These are phyloP conservation scores for Coelopa pilipes DNA, from an alignment of 2,888 invertebrate species.

Conservation along the genomic window DNA sequence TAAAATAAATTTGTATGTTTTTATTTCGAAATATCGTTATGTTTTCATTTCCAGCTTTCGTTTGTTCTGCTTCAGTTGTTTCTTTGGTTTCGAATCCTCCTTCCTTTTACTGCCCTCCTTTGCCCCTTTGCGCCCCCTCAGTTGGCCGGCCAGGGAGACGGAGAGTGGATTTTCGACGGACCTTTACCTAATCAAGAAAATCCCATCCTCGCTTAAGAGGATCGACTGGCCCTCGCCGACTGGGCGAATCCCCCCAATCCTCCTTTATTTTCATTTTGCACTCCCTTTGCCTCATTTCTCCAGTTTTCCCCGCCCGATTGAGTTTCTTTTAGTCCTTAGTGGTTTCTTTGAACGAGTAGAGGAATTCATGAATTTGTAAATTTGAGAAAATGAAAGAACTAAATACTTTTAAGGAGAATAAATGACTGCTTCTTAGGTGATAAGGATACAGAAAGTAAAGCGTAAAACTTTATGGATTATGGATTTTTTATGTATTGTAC, in stretches of 20 bases:
- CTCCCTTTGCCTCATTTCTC: not conserved
- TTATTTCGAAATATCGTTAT: slow-evolving; percentile 50
- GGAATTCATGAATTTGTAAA: slow-evolving; percentile 33
- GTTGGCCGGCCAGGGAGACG: too few species aligned
- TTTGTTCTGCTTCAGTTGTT: not conserved
- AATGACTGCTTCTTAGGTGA: slow-evolving; percentile 66
- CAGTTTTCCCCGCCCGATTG: too few species aligned
- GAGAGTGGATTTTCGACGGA: too few species aligned
- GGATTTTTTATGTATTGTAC: not conserved
- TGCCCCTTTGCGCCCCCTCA: slow-evolving; percentile 5
- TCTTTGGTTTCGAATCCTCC: not conserved
- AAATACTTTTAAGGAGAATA: slow-evolving; percentile 58
- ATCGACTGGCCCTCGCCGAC: too few species aligned
- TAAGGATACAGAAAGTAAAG: slow-evolving; percentile 43
- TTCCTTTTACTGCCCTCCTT: not conserved
- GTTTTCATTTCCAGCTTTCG: slow-evolving; percentile 37
- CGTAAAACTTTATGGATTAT: too few species aligned
- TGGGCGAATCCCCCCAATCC: slow-evolving; percentile 13
- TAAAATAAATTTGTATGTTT: slow-evolving; percentile 14
- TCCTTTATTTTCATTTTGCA: slow-evolving; percentile 18
- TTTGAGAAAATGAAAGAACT: slow-evolving; percentile 37
- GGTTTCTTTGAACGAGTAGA: slow-evolving; percentile 37
- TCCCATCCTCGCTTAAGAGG: too few species aligned
- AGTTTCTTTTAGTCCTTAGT: too few species aligned
- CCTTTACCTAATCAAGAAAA: too few species aligned